A percentile compares a stretch with the other conserved stretches of the same genome.
These are phyloP conservation scores for Holacanthella duospinosa DNA, from an alignment of 2,888 invertebrate species.

Conservation along the genomic window DNA sequence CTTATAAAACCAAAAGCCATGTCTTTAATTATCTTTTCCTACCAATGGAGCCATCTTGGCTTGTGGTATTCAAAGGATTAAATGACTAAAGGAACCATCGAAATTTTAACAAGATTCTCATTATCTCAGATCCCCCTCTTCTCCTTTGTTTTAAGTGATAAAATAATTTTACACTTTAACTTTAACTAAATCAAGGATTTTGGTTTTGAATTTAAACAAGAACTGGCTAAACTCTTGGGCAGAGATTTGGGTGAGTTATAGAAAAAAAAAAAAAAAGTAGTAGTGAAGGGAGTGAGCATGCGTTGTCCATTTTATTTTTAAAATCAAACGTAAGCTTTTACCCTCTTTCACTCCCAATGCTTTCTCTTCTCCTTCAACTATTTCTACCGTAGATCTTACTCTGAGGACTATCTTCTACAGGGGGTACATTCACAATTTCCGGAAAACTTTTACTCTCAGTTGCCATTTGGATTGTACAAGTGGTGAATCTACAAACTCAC, in stretches of 20 bases:
- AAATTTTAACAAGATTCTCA: background rate
- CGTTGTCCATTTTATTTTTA: slow-evolving; percentile 1
- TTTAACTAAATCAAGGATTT: background rate
- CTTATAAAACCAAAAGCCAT: background rate
- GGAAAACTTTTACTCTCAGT: slow-evolving; percentile 6
- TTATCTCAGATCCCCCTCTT: background rate
- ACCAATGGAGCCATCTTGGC: background rate
- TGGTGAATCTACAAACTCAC: background rate
- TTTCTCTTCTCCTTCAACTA: slow-evolving; percentile 9
- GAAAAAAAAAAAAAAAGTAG: no score
- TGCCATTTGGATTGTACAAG: background rate
- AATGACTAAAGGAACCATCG: background rate
- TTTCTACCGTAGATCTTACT: slow-evolving; percentile 1
- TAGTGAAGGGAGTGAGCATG: slow-evolving; percentile 9
- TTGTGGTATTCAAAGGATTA: slow-evolving; percentile 2
- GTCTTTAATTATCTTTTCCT: background rate
- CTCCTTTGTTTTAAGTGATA: background rate
- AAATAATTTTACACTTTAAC: background rate
- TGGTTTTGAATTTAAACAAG: no score
- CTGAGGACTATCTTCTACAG: background rate
- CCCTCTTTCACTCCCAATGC: slow-evolving; percentile 3
- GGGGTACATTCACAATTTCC: background rate
- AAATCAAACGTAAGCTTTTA: slow-evolving; percentile 7
- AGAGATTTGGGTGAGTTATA: no score
- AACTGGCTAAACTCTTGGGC: no score